Base-by-base conservation (phyloP, 2,888 invertebrate genomes). In the Noctua janthe region DNA sequence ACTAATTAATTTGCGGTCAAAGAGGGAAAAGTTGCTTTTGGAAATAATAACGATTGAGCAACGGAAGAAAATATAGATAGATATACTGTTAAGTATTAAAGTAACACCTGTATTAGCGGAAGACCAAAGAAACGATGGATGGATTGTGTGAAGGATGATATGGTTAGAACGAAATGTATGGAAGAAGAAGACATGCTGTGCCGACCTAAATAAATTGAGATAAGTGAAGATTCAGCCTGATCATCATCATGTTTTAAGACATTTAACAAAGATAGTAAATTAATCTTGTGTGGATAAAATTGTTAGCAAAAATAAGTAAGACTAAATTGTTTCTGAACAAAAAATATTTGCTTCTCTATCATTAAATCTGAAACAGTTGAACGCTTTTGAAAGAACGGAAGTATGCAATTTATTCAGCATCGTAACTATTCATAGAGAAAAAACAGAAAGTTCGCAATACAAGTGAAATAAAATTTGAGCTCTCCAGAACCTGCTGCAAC, bases 401-500 rank as follows among this genome's bases (percentile, higher is more conserved):
- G n/a, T 15, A 51, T 0, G 20, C 11, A 69, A 83, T 35, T 13
- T 51, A 17, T 59, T 43, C 35, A n/a, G 13, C n/a, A 15, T 54
- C 35, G 15, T 20, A 43, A 43, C 43, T 20, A 43, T 59, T 51
- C 15, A 83, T 20, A 20, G 43, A 29, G 56, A 13, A 20, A 74
- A 23, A 66, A 64, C 8, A 23, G 2, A 78, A 47, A 35, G 15
- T 23, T 56, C 1, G 8, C 15, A 20, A 67, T 71, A 47, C 51
- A 23, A 69, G 17, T 47, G 39, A 47, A 74, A 62, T 54, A 29
- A 59, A 71, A 59, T 35, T 70, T 62, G 2, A 29, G 7, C 8
- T 66, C 59, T n/a, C 13, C 15, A 78, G 56, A 73, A 23, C 43
- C 17, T 43, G 64, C 49, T 87, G 66, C 73, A 81, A 43, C 54